Percentiles rank a stretch among this genome's conserved stretches.
Evolutionary conservation across 2,888 invertebrate species (phyloP).

Genomic region (Ichneumoninae sp.): DNA sequence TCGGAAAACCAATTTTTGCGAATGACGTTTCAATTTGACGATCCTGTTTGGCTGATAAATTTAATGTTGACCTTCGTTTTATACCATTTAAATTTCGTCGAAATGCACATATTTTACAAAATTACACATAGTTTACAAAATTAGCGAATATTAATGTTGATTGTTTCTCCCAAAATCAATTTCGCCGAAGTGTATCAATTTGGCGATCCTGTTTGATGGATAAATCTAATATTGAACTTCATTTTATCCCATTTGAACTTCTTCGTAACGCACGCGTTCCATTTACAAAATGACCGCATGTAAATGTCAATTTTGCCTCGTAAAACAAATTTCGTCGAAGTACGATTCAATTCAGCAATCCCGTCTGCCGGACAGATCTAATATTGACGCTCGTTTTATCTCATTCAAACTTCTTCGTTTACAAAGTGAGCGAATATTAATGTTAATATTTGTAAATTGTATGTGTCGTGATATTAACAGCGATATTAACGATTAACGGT

Average conservation of each 20-base stretch:
- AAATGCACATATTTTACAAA: too few species aligned
- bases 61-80: background rate
- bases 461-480: background rate
- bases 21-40: background rate
- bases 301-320: background rate
- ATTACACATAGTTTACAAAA: too few species aligned
- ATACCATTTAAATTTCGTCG: background rate
- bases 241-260: background rate
- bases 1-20: constrained; percentile 16
- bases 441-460: background rate
- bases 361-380: too few species aligned
- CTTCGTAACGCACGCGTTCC: background rate
- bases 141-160: background rate
- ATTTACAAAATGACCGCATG: background rate
- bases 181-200: too few species aligned
- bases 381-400: background rate
- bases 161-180: too few species aligned
- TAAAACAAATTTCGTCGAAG: constrained; percentile 19
- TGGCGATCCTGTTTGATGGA: background rate
- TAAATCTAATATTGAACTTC: background rate
- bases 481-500: background rate
- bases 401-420: background rate
- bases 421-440: background rate
- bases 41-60: background rate
- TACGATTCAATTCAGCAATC: too few species aligned